These are phyloP conservation scores for Ancistrus triradiatus DNA, from an alignment of 2,113 vertebrate genomes.

Conservation along the genomic window DNA sequence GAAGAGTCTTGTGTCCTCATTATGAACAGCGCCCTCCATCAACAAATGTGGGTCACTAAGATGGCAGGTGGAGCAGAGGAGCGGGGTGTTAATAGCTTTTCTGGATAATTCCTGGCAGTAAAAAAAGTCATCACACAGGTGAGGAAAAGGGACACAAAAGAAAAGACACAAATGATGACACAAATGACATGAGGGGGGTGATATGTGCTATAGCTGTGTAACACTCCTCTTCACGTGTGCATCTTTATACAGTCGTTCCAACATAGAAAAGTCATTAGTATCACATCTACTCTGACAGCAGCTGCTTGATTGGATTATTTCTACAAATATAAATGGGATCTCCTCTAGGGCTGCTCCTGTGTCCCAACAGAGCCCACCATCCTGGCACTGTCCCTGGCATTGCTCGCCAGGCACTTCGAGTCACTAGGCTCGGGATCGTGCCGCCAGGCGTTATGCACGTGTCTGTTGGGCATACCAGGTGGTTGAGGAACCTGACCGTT, in stretches of 20 bases:
- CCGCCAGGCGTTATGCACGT: conserved; percentile 75
- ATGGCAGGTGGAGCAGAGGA: conserved; percentile 57
- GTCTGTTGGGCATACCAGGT: conserved; percentile 85
- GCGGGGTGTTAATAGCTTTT: conserved; percentile 87
- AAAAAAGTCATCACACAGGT: conserved; percentile 83
- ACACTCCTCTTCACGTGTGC: conserved; percentile 33
- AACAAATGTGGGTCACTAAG: conserved; percentile 77
- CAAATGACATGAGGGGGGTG: conserved; percentile 11
- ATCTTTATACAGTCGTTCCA: conserved; percentile 73
- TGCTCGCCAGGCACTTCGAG: conserved; percentile 76
- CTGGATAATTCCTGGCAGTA: conserved; percentile 97
- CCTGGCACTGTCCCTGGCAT: conserved; percentile 76
- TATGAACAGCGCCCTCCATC: conserved; percentile 72
- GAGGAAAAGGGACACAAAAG: conserved; percentile 52
- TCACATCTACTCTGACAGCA: too few relatives aligned
- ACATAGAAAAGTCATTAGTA: conserved; percentile 70
- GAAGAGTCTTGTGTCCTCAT: conserved; percentile 51
- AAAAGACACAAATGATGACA: conserved; percentile 44
- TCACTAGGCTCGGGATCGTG: conserved; percentile 83
- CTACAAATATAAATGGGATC: conserved; percentile 35
- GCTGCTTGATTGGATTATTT: conserved; percentile 38
- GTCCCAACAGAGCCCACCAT: conserved; percentile 78
- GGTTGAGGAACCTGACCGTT: conserved; percentile 90
- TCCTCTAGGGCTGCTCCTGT: conserved; percentile 81
- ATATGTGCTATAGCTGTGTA: conserved; percentile 53